Base-by-base conservation (phyloP, 92 coral and sea anemone species). In the Metridium senile region DNA sequence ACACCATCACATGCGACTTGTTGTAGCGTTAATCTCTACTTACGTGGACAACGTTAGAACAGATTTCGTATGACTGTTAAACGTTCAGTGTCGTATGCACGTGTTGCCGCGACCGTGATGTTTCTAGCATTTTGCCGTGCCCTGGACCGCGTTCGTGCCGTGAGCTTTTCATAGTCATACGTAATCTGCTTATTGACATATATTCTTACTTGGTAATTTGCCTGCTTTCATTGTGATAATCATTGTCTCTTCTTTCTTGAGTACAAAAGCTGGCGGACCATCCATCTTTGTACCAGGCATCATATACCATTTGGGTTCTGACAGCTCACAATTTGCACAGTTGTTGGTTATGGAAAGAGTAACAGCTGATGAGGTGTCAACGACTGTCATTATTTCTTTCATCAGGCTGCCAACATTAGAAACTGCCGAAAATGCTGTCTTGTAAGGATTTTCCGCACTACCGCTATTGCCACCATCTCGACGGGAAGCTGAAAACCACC, bases 281-380 rank as follows among this genome's bases (percentile, higher is more conserved):
- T 59, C 65, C 65, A 59, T 59, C 32, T 59, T 59, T 22, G 65
- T 59, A 22, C 65, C 65, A 1, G 27, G 22, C 65, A 59, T 59
- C 28, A 23, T 59, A 28, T 59, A 59, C 65, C 65, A 59, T 26
- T 18, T 59, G 2, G 65, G 65, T 6, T 59, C 65, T 22, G 65
- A 21, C 7, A 59, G 65, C 26, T 59, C 30, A 26, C 65, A 59
- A 16, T 59, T 59, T 8, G 65, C 29, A 23, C 65, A 59, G 32
- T 59, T 59, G 32, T 59, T 59, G 0, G 65, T 59, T 20, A 59
- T 59, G 65, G 65, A 59, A 6, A 59, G 32, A 26, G 30, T 59
- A 21, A 59, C 65, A 23, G 65, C 65, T 59, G 65, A 59, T 19
- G 29, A 21, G 1, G 31, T 4, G 32, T 59, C 65, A 11, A 59